These are phyloP conservation scores for Mobula birostris DNA, from an alignment of 2,113 vertebrate genomes.

Conservation along the genomic window DNA sequence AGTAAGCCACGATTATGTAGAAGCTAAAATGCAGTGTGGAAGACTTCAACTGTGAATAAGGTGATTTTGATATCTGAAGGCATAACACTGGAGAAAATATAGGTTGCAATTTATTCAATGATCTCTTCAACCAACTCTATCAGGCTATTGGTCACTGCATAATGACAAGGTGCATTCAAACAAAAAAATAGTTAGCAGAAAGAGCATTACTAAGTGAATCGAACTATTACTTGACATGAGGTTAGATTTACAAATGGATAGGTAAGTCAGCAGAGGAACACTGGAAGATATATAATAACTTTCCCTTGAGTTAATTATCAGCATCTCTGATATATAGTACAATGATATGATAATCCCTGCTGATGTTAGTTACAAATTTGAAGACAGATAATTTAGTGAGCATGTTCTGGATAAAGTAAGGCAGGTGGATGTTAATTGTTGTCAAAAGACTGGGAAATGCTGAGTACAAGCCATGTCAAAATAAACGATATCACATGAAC, in stretches of 20 bases:
- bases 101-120: background rate
- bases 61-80: background rate
- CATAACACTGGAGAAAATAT: background rate
- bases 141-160: background rate
- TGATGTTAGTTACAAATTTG: too few species aligned
- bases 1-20: background rate
- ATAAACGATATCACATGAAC: background rate
- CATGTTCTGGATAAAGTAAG: background rate
- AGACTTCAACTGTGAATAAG: background rate
- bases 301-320: too few species aligned
- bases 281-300: too few species aligned
- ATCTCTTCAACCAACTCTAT: background rate
- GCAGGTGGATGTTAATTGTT: background rate
- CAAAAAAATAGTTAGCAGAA: too few species aligned
- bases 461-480: background rate
- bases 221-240: too few species aligned
- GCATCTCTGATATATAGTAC: too few species aligned
- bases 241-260: too few species aligned
- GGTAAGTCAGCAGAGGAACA: too few species aligned
- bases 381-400: too few species aligned
- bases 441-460: background rate
- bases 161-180: too few species aligned
- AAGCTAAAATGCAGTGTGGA: background rate
- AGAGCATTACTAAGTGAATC: too few species aligned
- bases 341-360: too few species aligned